Evolutionary conservation across 2,113 vertebrate species (phyloP).

Genomic region (Dicerorhinus sumatrensis): DNA sequence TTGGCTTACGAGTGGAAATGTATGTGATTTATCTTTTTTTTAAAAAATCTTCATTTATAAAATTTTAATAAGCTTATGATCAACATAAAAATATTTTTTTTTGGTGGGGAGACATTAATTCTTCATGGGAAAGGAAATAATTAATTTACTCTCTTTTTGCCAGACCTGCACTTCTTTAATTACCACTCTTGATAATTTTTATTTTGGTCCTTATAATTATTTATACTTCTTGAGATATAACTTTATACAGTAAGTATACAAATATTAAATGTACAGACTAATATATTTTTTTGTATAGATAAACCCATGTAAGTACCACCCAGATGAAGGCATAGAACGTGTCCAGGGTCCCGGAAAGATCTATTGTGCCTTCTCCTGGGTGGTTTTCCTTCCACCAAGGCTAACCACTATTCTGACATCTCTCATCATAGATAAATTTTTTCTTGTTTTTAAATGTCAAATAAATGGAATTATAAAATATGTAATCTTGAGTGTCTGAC

Average conservation of each 20-base stretch:
- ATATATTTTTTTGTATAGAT: neutral
- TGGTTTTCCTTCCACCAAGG: neutral
- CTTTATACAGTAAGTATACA: neutral
- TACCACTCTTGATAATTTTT: neutral
- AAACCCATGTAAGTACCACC: neutral
- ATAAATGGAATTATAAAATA: neutral
- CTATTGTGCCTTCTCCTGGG: neutral
- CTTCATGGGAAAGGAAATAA: neutral
- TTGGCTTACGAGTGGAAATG: neutral
- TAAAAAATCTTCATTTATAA: neutral
- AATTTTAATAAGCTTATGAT: slow-evolving; percentile 25
- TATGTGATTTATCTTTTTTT: neutral
- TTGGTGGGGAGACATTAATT: neutral
- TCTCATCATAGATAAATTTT: neutral
- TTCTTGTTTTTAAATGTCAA: neutral
- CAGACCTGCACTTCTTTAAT: neutral
- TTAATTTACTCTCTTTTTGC: slow-evolving; percentile 14
- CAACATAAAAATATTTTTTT: neutral
- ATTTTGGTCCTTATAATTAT: neutral
- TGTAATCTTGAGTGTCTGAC: neutral
- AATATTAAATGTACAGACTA: neutral
- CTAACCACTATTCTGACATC: neutral
- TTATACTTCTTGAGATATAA: neutral
- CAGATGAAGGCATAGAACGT: neutral
- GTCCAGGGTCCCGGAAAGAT: neutral